phyloP scores from a whole-genome alignment of 2,113 vertebrate species.

The Salvelinus namaycush region DNA sequence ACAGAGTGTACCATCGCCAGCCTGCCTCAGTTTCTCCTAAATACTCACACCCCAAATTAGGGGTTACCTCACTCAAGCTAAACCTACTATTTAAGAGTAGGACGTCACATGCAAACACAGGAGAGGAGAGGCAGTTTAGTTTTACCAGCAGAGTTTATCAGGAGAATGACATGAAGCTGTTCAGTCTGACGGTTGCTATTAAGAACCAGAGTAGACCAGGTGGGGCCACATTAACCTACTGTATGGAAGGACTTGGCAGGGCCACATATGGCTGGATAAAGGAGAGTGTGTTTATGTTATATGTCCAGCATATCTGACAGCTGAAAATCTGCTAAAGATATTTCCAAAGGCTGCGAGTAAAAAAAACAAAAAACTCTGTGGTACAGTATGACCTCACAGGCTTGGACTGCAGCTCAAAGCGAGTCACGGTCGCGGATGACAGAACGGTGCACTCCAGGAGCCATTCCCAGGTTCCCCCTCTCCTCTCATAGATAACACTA shows the following conservation, averaged over 20 bases:
- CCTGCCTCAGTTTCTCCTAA: conserved; percentile 67
- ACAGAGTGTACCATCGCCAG: conserved; percentile 55
- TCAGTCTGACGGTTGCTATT: conserved; percentile 46
- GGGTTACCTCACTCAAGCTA: conserved; percentile 61
- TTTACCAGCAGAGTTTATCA: conserved; percentile 43
- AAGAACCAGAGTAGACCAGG: conserved; percentile 38
- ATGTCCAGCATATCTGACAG: conserved; percentile 42
- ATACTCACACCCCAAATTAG: conserved; percentile 70
- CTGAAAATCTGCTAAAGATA: conserved; percentile 54
- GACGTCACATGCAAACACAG: conserved; percentile 46
- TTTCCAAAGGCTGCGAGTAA: conserved; percentile 53
- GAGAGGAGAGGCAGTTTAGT: conserved; percentile 29
- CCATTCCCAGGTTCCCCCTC: conserved; percentile 25
- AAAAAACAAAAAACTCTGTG: conserved; percentile 53
- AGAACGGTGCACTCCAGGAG: conserved; percentile 55
- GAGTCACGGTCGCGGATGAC: conserved; percentile 49
- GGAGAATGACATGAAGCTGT: conserved; percentile 38
- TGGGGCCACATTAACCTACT: background rate
- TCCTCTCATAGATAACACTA: background rate
- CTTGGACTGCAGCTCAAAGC: conserved; percentile 55
- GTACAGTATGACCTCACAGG: conserved; percentile 67
- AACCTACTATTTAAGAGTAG: conserved; percentile 62
- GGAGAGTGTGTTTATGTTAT: conserved; percentile 46
- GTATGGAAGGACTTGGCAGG: conserved; percentile 36
- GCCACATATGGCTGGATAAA: conserved; percentile 34